Conservation (phyloP, 2,797 vertebrate genomes). For the Salmo trutta region DNA sequence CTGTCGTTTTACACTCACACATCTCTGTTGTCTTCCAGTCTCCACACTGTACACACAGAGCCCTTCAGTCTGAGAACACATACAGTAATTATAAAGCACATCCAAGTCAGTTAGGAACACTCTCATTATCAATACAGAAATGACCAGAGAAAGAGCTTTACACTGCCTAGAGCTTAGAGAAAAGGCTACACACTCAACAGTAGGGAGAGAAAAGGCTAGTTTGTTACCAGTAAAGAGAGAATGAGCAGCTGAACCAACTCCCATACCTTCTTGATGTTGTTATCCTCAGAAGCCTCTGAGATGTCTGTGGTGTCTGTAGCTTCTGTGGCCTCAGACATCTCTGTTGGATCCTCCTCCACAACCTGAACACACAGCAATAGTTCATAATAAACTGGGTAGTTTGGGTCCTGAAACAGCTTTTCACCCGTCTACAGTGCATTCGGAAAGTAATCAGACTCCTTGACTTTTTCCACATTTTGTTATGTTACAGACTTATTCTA, state of each 20-base stretch:
- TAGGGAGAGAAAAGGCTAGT: not conserved
- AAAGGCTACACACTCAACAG: too few relatives aligned
- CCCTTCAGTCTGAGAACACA: too few relatives aligned
- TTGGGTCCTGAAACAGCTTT: not conserved
- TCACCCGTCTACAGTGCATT: too few relatives aligned
- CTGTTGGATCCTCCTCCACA: conserved; percentile 81
- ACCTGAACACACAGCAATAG: conserved; percentile 66
- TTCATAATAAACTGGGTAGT: not conserved
- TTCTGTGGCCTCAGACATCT: conserved; percentile 75
- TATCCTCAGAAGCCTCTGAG: conserved; percentile 91
- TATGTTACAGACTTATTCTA: too few relatives aligned
- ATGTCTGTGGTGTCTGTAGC: conserved; percentile 85
- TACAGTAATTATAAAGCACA: too few relatives aligned
- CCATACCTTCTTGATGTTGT: conserved; percentile 92
- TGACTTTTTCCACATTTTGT: too few relatives aligned
- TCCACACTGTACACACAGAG: too few relatives aligned
- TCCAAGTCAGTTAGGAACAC: too few relatives aligned
- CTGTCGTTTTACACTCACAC: not conserved
- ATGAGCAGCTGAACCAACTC: not conserved
- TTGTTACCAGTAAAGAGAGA: not conserved
- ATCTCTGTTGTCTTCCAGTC: too few relatives aligned
- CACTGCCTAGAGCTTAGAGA: not conserved
- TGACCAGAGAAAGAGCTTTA: not conserved
- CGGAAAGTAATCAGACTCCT: too few relatives aligned
- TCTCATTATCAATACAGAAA: not conserved